A percentile compares a stretch with the other conserved stretches of the same genome.
These are phyloP conservation scores for Cynopterus sphinx DNA, from an alignment of 2,797 vertebrate species.

Conservation along the genomic window DNA sequence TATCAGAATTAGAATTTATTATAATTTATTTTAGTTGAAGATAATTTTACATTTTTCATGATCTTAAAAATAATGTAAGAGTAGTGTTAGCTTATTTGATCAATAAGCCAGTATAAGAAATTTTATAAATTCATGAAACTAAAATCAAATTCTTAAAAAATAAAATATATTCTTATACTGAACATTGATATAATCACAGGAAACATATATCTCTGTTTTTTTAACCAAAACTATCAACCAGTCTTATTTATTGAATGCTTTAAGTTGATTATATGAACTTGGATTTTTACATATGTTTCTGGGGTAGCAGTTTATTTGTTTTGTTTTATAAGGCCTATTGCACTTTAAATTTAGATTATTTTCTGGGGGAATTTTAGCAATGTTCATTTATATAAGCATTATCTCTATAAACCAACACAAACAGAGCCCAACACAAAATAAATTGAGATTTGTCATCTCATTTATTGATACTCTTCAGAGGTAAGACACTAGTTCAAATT, in stretches of 20 bases:
- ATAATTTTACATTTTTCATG: neutral
- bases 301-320: neutral
- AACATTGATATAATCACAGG: neutral
- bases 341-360: neutral
- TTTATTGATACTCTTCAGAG: neutral
- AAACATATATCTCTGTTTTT: neutral
- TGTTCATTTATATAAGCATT: neutral
- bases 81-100: neutral
- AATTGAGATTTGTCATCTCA: neutral
- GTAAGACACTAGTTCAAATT: neutral
- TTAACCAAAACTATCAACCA: neutral
- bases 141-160: neutral
- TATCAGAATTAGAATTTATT: conserved; percentile 38
- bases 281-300: neutral
- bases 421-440: neutral
- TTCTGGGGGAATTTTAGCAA: neutral
- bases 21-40: conserved; percentile 21
- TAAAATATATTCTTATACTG: neutral
- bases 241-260: neutral
- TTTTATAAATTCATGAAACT: conserved; percentile 29
- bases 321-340: neutral
- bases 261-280: conserved; percentile 6
- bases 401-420: neutral
- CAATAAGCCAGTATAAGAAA: neutral
- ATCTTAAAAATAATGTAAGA: conserved; percentile 15